Evolutionary conservation across 2,113 vertebrate genomes (phyloP).

Genomic region (Coreoperca whiteheadi): DNA sequence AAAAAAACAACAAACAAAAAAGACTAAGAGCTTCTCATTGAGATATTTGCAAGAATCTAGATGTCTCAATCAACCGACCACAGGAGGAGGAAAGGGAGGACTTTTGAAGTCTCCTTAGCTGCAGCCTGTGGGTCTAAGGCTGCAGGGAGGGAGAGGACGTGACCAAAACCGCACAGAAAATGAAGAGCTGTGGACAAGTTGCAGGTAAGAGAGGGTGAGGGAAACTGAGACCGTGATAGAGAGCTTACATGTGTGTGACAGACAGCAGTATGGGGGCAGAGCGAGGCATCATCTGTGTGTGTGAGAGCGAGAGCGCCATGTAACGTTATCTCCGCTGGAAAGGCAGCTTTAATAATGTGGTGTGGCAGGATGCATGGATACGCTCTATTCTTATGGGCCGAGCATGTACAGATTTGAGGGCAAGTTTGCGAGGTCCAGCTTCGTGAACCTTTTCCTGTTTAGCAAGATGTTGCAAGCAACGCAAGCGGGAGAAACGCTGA

Average conservation of each 20-base stretch:
- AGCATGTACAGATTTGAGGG: neutral
- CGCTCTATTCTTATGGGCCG: too few species aligned
- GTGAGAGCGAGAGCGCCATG: neutral
- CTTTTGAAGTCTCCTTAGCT: neutral
- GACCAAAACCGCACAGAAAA: neutral
- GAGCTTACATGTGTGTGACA: neutral
- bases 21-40: too few species aligned
- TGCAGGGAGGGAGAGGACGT: neutral
- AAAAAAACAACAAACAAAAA: too few species aligned
- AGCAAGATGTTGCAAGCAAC: neutral
- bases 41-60: neutral
- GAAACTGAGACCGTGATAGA: neutral
- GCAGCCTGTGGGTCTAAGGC: neutral
- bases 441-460: neutral
- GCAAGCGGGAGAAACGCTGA: too few species aligned
- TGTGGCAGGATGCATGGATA: neutral
- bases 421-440: neutral
- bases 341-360: neutral
- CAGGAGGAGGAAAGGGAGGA: neutral
- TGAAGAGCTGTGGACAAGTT: neutral
- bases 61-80: neutral
- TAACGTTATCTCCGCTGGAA: neutral
- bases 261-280: neutral
- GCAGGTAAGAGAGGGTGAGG: neutral
- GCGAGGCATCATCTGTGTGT: neutral